phyloP scores from a whole-genome alignment of 2,888 invertebrate species.

The Morpho achilles region DNA sequence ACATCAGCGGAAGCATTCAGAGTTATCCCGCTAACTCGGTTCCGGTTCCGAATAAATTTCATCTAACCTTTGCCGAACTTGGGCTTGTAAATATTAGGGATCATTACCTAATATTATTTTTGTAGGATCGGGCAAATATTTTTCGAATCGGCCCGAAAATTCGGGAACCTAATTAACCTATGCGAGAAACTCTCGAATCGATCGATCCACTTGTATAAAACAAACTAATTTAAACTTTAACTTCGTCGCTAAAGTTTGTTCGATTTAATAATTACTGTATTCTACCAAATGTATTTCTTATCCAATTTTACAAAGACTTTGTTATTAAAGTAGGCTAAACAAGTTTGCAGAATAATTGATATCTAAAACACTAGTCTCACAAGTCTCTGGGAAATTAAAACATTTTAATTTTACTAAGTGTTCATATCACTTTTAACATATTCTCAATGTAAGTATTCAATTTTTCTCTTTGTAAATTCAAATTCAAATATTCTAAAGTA shows the following conservation, averaged over 20 bases:
- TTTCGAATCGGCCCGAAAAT: constrained; percentile 27
- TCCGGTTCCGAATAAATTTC: constrained; percentile 25
- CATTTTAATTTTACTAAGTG: too few relatives aligned
- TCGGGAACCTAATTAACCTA: constrained; percentile 37
- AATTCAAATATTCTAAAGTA: too few relatives aligned
- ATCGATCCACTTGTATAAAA: constrained; percentile 34
- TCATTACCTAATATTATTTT: constrained; percentile 28
- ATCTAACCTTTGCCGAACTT: constrained; percentile 24
- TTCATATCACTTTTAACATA: too few relatives aligned
- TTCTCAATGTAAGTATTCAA: too few relatives aligned
- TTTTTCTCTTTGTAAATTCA: too few relatives aligned
- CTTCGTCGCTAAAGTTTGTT: constrained; percentile 21
- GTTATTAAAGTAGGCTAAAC: neutral
- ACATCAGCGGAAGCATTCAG: constrained; percentile 6
- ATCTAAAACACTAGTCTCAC: too few relatives aligned
- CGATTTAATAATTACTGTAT: constrained; percentile 21
- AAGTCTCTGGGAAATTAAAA: too few relatives aligned
- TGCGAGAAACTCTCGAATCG: constrained; percentile 37
- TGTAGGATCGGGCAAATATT: constrained; percentile 32
- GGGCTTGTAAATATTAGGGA: constrained; percentile 26
- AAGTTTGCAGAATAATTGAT: too few relatives aligned
- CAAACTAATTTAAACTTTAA: constrained; percentile 37
- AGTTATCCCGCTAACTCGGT: constrained; percentile 1
- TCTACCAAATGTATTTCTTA: constrained; percentile 7
- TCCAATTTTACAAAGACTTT: constrained; percentile 3